Base-by-base conservation (phyloP, 2,797 vertebrate species). In the Cryptoprocta ferox region DNA sequence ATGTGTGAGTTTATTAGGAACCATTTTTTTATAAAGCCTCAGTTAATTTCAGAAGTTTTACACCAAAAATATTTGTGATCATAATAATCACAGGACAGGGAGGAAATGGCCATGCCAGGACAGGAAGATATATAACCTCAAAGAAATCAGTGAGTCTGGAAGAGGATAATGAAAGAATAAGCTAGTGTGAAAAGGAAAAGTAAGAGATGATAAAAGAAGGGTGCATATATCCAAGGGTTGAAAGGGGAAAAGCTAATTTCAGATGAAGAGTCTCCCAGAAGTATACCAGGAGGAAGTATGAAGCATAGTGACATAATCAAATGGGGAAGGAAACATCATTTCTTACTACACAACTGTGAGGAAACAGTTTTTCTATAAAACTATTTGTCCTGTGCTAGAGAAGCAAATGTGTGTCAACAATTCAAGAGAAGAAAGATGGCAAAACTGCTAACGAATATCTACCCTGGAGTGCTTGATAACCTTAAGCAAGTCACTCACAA, bases 241-340 rank as follows among this genome's bases (percentile, higher is more conserved):
- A 50, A 63, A 81, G 37, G 73, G 53, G 81, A 84, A 91, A 59
- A 89, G 39, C 37, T 73, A 66, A 84, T 88, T 24, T 92, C 84
- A 61, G 80, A 95, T 53, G 56, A 50, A 81, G 28, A 92, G 84
- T 42, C 95, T 92, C 53, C 78, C 78, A 76, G 87, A 92, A 95
- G 91, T 30, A 21, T 2, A 66, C 11, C 66, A 84, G 87, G 53
- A 86, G 78, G 11, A 21, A 71, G 16, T 45, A 12, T 16, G 14
- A 65, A 68, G 16, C 61, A 37, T 16, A 89, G 45, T 10, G 35
- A 48, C 66, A 63, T 30, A 37, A 48, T 68, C 79, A 50, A 80
- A 70, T 6, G 35, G 37, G 76, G 30, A 87, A 65, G 76, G 30
- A 91, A 80, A 88, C 70, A 6, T 32, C 21, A 78, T 84, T 89